Base-by-base conservation (phyloP, 1,140 invertebrate species). In the Cotesia chilonis region DNA sequence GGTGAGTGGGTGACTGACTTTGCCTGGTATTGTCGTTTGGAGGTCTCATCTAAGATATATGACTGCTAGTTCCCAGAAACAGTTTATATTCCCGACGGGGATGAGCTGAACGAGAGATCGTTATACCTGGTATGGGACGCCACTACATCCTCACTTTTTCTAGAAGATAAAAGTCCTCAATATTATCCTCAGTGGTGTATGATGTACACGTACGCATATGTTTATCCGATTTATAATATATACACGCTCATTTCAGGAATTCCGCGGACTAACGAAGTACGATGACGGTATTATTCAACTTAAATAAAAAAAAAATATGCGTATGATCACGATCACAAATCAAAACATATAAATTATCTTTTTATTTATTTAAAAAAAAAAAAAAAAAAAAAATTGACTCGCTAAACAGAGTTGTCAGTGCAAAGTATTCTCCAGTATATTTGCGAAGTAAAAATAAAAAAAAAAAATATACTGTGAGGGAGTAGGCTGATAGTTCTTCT, bases 41-140 rank as follows among this genome's bases (percentile, higher is more conserved):
- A 68, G 51, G 66, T 28, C 41, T 36, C 41, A 47, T 36, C 14
- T 51, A 85, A 86, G 85, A 87, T 86, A 86, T 87, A 87, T 80
- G 85, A 83, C 81, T 81, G 73, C 52, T 70, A 75, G 80, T 87
- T 87, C 85, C 78, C 55, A 83, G 85, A 87, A 87, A 83, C 80
- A 85, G 83, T 85, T 87, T 85, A 84, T 84, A 84, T 84, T 84
- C 82, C 63, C 74, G 70, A 60, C 64, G 71, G 74, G 80, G 75
- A 79, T 72, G 76, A 80, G 78, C 64, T 72, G 41, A 47, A 47
- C 74, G 55, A 71, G 37, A 70, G 69, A 72, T 72, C 65, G 71
- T 72, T 72, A 72, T 72, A 72, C 71, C 71, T 72, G 71, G 12
- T 6, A 47, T 47, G 28, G 28, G 28, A 28, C 2, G 28, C 28